Conservation (phyloP, 1,140 invertebrate species). For the Nebria ingens region DNA sequence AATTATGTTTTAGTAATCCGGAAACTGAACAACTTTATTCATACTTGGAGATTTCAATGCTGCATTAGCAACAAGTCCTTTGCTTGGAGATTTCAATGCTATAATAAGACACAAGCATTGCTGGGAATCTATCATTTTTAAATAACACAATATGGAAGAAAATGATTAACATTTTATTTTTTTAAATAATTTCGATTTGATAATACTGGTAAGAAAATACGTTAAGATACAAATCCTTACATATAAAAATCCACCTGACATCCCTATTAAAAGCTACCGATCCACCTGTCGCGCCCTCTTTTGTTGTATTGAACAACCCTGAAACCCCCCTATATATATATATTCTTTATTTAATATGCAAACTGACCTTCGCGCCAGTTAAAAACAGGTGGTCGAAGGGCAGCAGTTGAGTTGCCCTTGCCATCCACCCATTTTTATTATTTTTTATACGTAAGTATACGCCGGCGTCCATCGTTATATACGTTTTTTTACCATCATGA, state of each 20-base stretch:
- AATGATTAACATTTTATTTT: too few relatives aligned
- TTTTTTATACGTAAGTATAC: background rate
- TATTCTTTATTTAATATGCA: too few relatives aligned
- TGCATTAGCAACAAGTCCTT: too few relatives aligned
- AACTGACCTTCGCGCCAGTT: background rate
- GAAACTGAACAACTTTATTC: background rate
- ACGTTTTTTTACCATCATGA: background rate
- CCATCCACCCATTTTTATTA: background rate
- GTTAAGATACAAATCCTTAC: background rate
- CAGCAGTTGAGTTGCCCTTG: background rate
- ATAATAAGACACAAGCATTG: background rate
- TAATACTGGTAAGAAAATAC: background rate
- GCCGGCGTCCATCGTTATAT: background rate
- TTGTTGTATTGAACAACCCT: too few relatives aligned
- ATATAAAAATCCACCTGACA: background rate
- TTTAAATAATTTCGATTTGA: background rate
- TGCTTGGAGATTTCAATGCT: background rate
- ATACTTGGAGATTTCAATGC: background rate
- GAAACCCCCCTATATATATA: too few relatives aligned
- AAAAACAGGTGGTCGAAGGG: too few relatives aligned
- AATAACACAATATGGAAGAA: background rate
- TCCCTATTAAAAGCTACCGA: too few relatives aligned
- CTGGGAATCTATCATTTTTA: background rate
- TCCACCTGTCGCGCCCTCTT: too few relatives aligned
- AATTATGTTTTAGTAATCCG: background rate